These are phyloP conservation scores for Diachasma alloeum DNA, from an alignment of 1,140 invertebrate species.

Conservation along the genomic window DNA sequence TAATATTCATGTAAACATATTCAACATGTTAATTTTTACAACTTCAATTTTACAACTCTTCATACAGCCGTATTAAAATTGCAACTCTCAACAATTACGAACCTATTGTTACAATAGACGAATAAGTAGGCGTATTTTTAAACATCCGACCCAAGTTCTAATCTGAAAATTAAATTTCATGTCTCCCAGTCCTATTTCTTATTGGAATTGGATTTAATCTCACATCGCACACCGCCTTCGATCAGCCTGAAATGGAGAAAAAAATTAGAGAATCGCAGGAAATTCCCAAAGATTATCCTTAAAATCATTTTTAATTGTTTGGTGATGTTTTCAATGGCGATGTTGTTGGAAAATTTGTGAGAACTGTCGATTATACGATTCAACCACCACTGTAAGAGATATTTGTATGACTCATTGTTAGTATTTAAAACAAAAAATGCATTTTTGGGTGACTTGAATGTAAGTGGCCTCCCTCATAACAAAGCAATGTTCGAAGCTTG, in stretches of 20 bases:
- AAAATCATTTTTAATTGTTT: background rate
- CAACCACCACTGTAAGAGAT: background rate
- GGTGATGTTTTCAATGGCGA: too few relatives aligned
- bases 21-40: too few relatives aligned
- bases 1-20: too few relatives aligned
- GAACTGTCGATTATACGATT: background rate
- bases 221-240: background rate
- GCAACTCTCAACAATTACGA: background rate
- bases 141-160: background rate
- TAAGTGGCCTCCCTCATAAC: background rate
- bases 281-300: background rate
- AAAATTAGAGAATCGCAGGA: background rate
- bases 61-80: too few relatives aligned
- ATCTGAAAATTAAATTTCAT: background rate
- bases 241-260: background rate
- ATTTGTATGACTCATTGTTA: background rate
- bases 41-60: too few relatives aligned
- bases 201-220: background rate
- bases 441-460: background rate
- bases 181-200: background rate
- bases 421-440: background rate
- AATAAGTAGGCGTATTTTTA: background rate
- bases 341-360: background rate
- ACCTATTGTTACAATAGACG: background rate
- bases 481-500: background rate